A percentile compares a stretch with the other conserved stretches of the same genome.
phyloP scores from a whole-genome alignment of 1,140 invertebrate genomes.

The Thaumatotibia leucotreta region DNA sequence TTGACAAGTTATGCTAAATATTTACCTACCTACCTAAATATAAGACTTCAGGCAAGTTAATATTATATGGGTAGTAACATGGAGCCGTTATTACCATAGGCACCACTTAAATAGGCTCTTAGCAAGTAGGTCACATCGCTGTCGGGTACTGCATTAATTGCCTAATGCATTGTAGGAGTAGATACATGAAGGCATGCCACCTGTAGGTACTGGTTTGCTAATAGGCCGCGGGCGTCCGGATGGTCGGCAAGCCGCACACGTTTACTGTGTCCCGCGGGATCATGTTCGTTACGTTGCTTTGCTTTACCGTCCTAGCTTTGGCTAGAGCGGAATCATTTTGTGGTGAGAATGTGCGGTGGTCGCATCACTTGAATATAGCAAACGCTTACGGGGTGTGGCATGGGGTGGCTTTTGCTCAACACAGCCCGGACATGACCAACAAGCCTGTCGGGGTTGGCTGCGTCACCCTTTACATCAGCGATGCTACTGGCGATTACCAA shows the following conservation, averaged over 20 bases:
- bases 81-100: not conserved
- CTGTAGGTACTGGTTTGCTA: slow-evolving; percentile 48
- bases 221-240: slow-evolving; percentile 37
- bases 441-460: slow-evolving; percentile 56
- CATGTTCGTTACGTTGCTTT: slow-evolving; percentile 39
- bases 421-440: slow-evolving; percentile 60
- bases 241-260: slow-evolving; percentile 39
- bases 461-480: slow-evolving; percentile 54
- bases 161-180: slow-evolving; percentile 18
- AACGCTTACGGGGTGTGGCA: slow-evolving; percentile 64
- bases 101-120: not conserved
- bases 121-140: slow-evolving; percentile 26
- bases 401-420: slow-evolving; percentile 59
- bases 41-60: not conserved
- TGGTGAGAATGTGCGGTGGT: slow-evolving; percentile 54
- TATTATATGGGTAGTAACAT: not conserved
- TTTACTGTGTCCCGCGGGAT: slow-evolving; percentile 33
- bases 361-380: slow-evolving; percentile 50
- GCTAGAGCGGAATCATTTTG: slow-evolving; percentile 40
- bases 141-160: slow-evolving; percentile 15
- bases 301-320: slow-evolving; percentile 22
- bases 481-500: slow-evolving; percentile 39
- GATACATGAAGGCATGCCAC: slow-evolving; percentile 32
- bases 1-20: too few species aligned
- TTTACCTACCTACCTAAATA: too few species aligned